Evolutionary conservation across 1,140 invertebrate species (phyloP).

Genomic region (Lasaia peninsularis): DNA sequence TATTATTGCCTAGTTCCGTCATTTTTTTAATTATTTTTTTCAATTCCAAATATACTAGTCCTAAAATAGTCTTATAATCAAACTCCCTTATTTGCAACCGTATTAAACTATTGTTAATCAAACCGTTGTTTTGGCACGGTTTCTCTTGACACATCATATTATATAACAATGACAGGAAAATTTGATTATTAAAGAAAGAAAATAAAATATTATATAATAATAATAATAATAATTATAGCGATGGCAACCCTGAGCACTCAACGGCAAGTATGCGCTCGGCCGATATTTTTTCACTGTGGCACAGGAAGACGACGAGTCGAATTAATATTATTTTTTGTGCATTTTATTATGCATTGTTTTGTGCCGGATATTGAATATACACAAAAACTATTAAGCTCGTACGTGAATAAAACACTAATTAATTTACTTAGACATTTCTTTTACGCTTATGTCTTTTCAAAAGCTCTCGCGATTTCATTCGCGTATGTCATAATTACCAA

Average conservation of each 20-base stretch:
- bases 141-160: too few species aligned
- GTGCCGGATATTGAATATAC: constrained; percentile 11
- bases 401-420: background rate
- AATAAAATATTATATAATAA: constrained; percentile 28
- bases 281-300: constrained; percentile 64
- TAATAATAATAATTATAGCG: constrained; percentile 39
- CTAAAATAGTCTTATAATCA: too few species aligned
- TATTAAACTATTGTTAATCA: too few species aligned
- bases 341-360: constrained; percentile 17
- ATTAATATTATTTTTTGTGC: constrained; percentile 34
- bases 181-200: constrained; percentile 8
- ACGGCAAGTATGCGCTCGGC: constrained; percentile 53
- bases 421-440: background rate
- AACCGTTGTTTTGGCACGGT: too few species aligned
- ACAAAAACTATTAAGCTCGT: background rate
- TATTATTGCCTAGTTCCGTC: too few species aligned
- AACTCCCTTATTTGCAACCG: too few species aligned
- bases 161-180: too few species aligned
- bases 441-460: too few species aligned
- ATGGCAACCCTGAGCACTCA: constrained; percentile 43
- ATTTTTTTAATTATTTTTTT: too few species aligned
- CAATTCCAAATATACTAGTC: too few species aligned
- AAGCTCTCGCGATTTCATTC: too few species aligned
- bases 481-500: too few species aligned
- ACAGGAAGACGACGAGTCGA: constrained; percentile 45